Percentiles rank a stretch among this genome's conserved stretches.
Evolutionary conservation across 2,113 vertebrate species (phyloP).

Genomic region (Xerus inauris): DNA sequence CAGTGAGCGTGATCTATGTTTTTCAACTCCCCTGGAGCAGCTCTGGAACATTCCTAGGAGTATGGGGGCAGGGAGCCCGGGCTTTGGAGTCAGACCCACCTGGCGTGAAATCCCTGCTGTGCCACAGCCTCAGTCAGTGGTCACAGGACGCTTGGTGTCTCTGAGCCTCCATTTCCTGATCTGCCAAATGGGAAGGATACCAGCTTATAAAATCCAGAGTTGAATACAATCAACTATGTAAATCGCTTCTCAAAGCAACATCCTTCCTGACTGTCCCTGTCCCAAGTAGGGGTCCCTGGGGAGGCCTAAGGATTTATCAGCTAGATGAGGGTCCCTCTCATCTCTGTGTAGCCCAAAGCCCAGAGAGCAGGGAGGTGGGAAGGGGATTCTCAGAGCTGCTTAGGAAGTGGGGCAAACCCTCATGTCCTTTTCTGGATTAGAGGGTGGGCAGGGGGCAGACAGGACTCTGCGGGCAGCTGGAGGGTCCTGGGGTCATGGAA

Average conservation of each 20-base stretch:
- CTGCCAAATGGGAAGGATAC: neutral
- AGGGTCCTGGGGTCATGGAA: too few species aligned
- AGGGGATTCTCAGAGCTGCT: too few species aligned
- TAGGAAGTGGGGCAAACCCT: too few species aligned
- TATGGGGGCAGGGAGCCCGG: neutral
- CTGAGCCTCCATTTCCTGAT: neutral
- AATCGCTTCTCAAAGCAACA: neutral
- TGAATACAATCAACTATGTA: neutral
- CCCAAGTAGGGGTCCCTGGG: neutral
- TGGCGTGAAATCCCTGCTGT: neutral
- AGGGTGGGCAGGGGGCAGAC: neutral
- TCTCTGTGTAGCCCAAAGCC: neutral
- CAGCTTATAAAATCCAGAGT: neutral
- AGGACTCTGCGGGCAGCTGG: neutral
- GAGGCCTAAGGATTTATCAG: neutral
- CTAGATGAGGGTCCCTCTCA: neutral
- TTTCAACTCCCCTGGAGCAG: neutral
- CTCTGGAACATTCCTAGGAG: neutral
- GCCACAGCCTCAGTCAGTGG: neutral
- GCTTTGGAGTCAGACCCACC: neutral
- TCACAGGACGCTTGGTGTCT: neutral
- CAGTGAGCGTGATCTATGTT: constrained; percentile 50
- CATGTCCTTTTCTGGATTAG: neutral
- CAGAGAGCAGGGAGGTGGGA: too few species aligned
- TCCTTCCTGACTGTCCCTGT: too few species aligned